Evolutionary conservation across 2,888 invertebrate species (phyloP), one percentile per base, ranked within the genome.

Genomic region (Trimorus sp.): DNA sequence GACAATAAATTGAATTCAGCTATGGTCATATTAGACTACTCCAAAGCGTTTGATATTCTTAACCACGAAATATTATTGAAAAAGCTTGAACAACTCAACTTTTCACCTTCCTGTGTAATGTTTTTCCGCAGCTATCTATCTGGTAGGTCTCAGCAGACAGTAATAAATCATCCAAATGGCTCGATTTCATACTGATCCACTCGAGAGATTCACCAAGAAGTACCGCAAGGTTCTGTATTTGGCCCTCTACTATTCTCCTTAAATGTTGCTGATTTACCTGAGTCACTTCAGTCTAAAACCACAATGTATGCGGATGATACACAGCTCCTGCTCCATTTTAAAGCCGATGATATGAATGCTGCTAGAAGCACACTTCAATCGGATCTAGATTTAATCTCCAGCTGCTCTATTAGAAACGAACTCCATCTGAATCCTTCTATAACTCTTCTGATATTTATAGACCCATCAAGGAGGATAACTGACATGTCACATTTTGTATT

Each of bases 251-350:
- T 49, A 14, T 49, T 7, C 14, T n/a, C 12, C 7, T 7, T 49
- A 14, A 7, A 12, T 49, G 49, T 49, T 1, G 11, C 49, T 49
- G n/a, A 49, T 49, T 49, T 49, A 12, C 49, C 49, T 14, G 14
- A 14, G 2, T n/a, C 12, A 3, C 14, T 49, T 14, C 12, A 49
- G 11, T 49, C 49, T 6, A 49, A 49, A 12, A 14, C n/a, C 7
- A 49, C n/a, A 2, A 49, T 49, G 49, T 49, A 49, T 14, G 49
- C 49, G n/a, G 49, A 49, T 49, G 49, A 49, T 6, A 49, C 12
- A n/a, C 49, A 49, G 14, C 12, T 49, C 7, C n/a, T 49, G n/a
- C 12, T 14, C 11, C 7, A 5, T 12, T 49, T 49, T 49, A 7
- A 49, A n/a, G n/a, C 40, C 40, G 11, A 40, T 11, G 26, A 26